Evolutionary conservation across 2,113 vertebrate species (phyloP).

Genomic region (Nesospiza acunhae): DNA sequence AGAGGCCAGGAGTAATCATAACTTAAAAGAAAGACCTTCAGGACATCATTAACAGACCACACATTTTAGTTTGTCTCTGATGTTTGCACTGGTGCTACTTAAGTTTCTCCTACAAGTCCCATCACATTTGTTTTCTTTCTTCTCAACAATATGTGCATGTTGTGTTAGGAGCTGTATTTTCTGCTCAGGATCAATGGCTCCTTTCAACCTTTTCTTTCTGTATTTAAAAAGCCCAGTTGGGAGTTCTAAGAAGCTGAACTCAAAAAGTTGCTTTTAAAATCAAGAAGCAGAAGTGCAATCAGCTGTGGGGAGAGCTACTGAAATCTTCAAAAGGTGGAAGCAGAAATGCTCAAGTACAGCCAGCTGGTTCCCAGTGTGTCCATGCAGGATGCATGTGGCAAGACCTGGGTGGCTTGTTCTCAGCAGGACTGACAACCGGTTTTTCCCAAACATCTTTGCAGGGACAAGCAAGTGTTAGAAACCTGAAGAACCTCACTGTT

Average conservation of each 20-base stretch:
- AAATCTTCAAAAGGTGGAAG: background rate
- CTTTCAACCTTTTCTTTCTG: slow-evolving; percentile 16
- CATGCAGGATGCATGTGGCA: background rate
- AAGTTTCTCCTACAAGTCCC: background rate
- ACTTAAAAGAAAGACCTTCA: background rate
- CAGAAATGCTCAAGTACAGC: background rate
- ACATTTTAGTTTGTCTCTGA: background rate
- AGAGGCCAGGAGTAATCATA: background rate
- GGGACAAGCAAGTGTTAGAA: background rate
- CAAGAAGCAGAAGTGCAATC: background rate
- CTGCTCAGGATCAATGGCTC: background rate
- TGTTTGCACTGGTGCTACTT: background rate
- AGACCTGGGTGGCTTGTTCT: accelerated
- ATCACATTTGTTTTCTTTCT: background rate
- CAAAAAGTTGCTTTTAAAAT: slow-evolving; percentile 18
- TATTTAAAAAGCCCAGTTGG: slow-evolving; percentile 8
- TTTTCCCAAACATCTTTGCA: background rate
- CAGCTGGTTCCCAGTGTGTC: background rate
- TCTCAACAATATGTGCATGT: background rate
- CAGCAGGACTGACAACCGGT: background rate
- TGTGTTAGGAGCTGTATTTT: background rate
- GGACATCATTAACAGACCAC: background rate
- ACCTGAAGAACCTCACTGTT: background rate
- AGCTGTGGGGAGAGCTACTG: background rate
- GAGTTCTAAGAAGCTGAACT: background rate